phyloP scores from a whole-genome alignment of 2,113 vertebrate genomes.

The Aldabrachelys gigantea region DNA sequence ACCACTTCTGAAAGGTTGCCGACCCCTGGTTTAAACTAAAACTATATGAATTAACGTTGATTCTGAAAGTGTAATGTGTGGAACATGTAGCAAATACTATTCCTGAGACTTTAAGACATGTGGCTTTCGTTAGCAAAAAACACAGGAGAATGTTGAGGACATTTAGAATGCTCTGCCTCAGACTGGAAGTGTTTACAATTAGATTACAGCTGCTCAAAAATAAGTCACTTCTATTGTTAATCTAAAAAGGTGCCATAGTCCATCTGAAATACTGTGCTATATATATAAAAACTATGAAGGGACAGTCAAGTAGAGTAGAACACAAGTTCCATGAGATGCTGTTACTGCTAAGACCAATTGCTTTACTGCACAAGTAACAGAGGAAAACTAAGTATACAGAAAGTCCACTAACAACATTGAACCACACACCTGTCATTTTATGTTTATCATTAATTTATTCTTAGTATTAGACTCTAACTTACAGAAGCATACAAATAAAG shows the following conservation, averaged over 20 bases:
- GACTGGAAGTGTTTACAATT: not conserved
- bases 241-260: not conserved
- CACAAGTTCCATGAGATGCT: not conserved
- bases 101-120: not conserved
- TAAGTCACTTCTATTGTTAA: not conserved
- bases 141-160: rapidly evolving
- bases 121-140: not conserved
- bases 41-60: not conserved
- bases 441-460: not conserved
- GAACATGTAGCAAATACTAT: rapidly evolving
- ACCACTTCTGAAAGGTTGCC: too few species aligned
- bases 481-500: not conserved
- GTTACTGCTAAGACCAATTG: not conserved
- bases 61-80: not conserved
- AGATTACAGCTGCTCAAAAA: not conserved
- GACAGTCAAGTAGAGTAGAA: not conserved
- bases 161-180: not conserved
- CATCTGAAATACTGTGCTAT: not conserved
- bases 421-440: not conserved
- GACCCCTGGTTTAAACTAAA: not conserved
- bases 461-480: not conserved
- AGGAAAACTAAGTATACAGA: not conserved
- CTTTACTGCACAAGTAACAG: not conserved
- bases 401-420: not conserved
- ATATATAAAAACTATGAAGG: not conserved